A percentile compares a stretch with the other conserved stretches of the same genome.
phyloP scores from a whole-genome alignment of 2,888 invertebrate genomes.

The Xanthostigma xanthostigma region DNA sequence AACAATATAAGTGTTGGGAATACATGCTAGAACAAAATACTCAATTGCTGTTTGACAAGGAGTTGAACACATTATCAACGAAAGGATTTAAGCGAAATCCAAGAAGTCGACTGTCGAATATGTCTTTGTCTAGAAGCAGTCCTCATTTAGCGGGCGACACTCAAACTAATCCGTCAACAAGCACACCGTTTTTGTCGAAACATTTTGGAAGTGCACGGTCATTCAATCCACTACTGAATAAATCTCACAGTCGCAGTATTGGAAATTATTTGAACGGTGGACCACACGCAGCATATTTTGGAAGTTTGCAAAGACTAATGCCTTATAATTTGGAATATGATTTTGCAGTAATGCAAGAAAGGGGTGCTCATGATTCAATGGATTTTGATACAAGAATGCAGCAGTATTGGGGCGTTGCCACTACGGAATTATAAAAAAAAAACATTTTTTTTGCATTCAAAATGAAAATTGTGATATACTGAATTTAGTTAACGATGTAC shows the following conservation, averaged over 20 bases:
- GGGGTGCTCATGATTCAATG: conserved; percentile 51
- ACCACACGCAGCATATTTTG: conserved; percentile 77
- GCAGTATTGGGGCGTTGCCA: conserved; percentile 83
- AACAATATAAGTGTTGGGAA: conserved; percentile 86
- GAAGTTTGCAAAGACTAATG: conserved; percentile 69
- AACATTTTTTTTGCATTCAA: neutral
- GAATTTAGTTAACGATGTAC: neutral
- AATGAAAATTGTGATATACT: neutral
- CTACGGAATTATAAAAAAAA: conserved; percentile 58
- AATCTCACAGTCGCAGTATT: conserved; percentile 42
- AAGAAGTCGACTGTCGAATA: conserved; percentile 35
- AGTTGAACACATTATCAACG: conserved; percentile 63
- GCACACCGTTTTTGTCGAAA: conserved; percentile 45
- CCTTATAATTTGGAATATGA: conserved; percentile 73
- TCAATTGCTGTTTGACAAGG: conserved; percentile 74
- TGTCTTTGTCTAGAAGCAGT: conserved; percentile 51
- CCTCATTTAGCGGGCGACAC: conserved; percentile 43
- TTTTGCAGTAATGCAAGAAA: conserved; percentile 69
- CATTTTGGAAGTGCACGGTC: conserved; percentile 70
- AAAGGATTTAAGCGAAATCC: conserved; percentile 40
- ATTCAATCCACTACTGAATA: conserved; percentile 46
- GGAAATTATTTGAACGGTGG: conserved; percentile 50
- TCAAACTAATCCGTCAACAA: conserved; percentile 25
- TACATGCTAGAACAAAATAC: conserved; percentile 87
- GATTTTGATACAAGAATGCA: conserved; percentile 75